Base-by-base conservation (phyloP, 2,113 vertebrate species). In the Sitta europaea region DNA sequence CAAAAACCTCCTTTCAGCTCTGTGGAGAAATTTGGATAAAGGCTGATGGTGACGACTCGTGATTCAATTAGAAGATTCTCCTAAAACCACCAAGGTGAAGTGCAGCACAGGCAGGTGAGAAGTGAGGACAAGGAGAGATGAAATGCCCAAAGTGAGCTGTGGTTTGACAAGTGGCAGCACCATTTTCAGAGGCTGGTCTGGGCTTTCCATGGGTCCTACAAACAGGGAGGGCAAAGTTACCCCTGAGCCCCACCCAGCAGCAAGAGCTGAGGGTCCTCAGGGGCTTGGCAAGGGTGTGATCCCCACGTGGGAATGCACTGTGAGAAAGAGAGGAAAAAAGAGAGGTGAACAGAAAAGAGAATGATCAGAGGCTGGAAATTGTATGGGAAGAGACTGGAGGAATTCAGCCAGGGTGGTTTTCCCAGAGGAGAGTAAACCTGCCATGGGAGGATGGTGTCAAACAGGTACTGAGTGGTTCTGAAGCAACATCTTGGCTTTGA, bases 41-140 rank as follows among this genome's bases (percentile, higher is more conserved):
- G 13, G 27, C 6, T 33, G 28, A 29, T 19, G 47, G 38, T n/a
- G 54, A 17, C 33, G 73, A 31, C 6, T 31, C 0, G 0, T 16
- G 55, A 51, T 59, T 90, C 36, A 36, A 5, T 66, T 22, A 58
- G 48, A 78, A 92, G 40, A 27, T 43, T 28, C 31, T 50, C 74
- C 55, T 47, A 54, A 58, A 74, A 38, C 7, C 23, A 33, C 15
- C 38, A 20, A 21, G 55, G 42, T 57, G 57, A 79, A 55, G 35
- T 22, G 33, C 29, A 51, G 38, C 25, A 36, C 55, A 59, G 59
- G 23, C 59, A 80, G 31, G 47, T 12, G 42, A 42, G 77, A 58
- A 42, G 23, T 33, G 68, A 94, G 42, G 45, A 29, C 13, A n/a
- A 36, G 35, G 66, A 63, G 62, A 51, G 77, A 33, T 20, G 20